Percentiles rank a stretch among this genome's conserved stretches.
These are phyloP conservation scores for Whitmania pigra DNA, from an alignment of 1,140 invertebrate genomes.

Conservation along the genomic window DNA sequence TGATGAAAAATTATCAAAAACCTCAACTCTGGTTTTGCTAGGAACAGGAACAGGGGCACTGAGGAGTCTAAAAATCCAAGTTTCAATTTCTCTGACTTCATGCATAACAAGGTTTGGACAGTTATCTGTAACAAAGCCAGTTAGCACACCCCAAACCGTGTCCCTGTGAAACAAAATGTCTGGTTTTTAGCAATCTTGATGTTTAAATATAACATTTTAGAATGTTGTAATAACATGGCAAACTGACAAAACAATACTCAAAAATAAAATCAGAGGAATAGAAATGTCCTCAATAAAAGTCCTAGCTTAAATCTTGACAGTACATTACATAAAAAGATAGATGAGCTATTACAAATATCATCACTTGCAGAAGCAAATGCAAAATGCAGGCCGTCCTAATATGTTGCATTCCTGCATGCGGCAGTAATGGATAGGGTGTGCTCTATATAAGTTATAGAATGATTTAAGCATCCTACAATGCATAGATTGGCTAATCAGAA, in stretches of 20 bases:
- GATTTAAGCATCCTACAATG: too few relatives aligned
- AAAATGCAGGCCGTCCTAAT: too few relatives aligned
- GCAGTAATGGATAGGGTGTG: too few relatives aligned
- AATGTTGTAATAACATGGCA: neutral
- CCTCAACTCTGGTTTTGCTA: conserved; percentile 84
- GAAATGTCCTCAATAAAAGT: neutral
- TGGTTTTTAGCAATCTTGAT: neutral
- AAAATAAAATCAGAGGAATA: neutral
- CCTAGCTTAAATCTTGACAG: too few relatives aligned
- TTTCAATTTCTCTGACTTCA: conserved; percentile 93
- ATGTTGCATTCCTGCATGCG: too few relatives aligned
- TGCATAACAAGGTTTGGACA: conserved; percentile 68
- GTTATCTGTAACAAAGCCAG: conserved; percentile 48
- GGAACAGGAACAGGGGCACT: conserved; percentile 94
- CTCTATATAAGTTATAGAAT: too few relatives aligned
- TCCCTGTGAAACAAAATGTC: conserved; percentile 51
- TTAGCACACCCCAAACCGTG: conserved; percentile 64
- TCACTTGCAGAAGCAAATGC: too few relatives aligned
- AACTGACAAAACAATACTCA: neutral
- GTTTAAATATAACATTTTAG: neutral
- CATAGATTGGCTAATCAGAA: too few relatives aligned
- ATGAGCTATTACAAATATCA: too few relatives aligned
- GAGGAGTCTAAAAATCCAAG: conserved; percentile 86
- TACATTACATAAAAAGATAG: too few relatives aligned
- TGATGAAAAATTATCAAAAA: too few relatives aligned